These are phyloP conservation scores for Lepus townsendii DNA, from an alignment of 2,797 vertebrate species.

Conservation along the genomic window DNA sequence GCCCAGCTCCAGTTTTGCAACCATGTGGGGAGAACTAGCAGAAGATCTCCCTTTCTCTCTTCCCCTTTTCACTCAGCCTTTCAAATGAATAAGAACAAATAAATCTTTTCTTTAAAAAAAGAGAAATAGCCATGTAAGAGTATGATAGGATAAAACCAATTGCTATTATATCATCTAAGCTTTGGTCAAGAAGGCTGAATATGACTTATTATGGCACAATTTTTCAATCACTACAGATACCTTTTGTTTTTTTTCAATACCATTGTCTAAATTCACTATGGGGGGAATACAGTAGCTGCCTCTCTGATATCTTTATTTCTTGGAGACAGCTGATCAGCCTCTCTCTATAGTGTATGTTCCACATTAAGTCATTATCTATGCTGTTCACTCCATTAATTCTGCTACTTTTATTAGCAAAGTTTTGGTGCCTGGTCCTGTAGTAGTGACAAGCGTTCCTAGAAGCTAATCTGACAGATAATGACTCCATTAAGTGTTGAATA, in stretches of 20 bases:
- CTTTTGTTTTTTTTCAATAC: constrained; percentile 73
- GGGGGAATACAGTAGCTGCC: constrained; percentile 88
- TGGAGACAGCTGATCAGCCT: constrained; percentile 91
- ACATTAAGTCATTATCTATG: constrained; percentile 98
- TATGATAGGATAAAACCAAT: rapidly evolving
- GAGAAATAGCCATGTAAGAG: neutral
- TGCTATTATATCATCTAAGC: neutral
- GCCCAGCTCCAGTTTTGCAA: too few species aligned
- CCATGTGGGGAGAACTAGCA: too few species aligned
- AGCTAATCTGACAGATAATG: constrained; percentile 99
- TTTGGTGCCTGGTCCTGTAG: constrained; percentile 91
- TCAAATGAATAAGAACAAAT: too few species aligned
- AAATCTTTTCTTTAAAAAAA: too few species aligned
- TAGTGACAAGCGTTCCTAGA: constrained; percentile 94
- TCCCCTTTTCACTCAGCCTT: too few species aligned
- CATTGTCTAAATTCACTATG: constrained; percentile 77
- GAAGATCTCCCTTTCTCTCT: too few species aligned
- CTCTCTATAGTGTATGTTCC: constrained; percentile 95
- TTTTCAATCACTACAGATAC: constrained; percentile 66
- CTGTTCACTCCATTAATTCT: constrained; percentile 97
- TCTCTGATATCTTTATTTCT: constrained; percentile 95
- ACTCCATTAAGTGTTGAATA: constrained; percentile 96
- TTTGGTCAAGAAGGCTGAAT: constrained; percentile 9
- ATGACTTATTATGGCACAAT: constrained; percentile 55
- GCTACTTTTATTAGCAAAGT: constrained; percentile 96